A percentile compares a stretch with the other conserved stretches of the same genome.
These are phyloP conservation scores for Panthera tigris DNA, from an alignment of 2,113 vertebrate species.

Conservation along the genomic window DNA sequence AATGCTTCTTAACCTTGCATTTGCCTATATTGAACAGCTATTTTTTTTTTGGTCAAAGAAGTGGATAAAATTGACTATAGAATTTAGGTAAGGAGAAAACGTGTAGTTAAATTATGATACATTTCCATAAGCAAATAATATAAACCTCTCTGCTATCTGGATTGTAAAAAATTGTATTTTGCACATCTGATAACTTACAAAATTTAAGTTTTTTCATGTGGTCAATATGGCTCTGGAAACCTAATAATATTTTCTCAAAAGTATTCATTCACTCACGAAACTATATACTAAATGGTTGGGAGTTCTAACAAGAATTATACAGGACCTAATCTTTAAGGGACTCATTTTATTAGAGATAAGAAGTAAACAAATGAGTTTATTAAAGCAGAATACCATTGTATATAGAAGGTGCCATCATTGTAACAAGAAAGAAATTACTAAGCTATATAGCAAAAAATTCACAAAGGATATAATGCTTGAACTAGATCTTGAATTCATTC, in stretches of 20 bases:
- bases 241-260: background rate
- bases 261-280: background rate
- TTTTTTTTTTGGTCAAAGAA: background rate
- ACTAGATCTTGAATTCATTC: background rate
- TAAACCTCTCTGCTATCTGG: background rate
- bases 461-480: background rate
- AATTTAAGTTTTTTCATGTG: background rate
- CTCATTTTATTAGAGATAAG: background rate
- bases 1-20: background rate
- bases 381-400: background rate
- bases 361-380: background rate
- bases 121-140: background rate
- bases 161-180: background rate
- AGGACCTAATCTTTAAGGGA: background rate
- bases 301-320: background rate
- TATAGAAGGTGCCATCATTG: background rate
- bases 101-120: background rate
- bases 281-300: background rate
- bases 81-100: background rate
- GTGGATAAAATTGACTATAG: background rate
- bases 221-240: background rate
- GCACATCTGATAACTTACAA: background rate
- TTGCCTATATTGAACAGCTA: background rate
- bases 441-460: background rate
- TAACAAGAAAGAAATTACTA: background rate